Base-by-base conservation (phyloP, 2,113 vertebrate genomes). In the Nannobrachium achirus region DNA sequence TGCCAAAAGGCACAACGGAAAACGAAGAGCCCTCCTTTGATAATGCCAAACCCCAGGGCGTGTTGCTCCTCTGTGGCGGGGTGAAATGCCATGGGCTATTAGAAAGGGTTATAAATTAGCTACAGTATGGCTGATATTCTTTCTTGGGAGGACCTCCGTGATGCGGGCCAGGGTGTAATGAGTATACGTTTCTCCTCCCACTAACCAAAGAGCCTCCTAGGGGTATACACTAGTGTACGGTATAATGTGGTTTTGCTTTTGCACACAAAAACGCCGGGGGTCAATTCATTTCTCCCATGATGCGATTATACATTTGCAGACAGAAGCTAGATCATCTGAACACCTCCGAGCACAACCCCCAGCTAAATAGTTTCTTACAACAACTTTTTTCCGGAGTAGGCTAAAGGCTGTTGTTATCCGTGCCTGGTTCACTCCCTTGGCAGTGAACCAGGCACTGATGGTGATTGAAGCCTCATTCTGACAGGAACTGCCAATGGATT, bases 401-500 rank as follows among this genome's bases (percentile, higher is more conserved):
- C n/a, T n/a, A 69, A 83, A 71, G 61, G 63, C 71, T 75, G 57
- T 61, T 84, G 81, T 66, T 69, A 25, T 61, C 45, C 8, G 63
- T 65, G 75, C 63, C 61, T 81, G 75, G 64, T 84, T 81, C 74
- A n/a, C n/a, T n/a, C n/a, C n/a, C n/a, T n/a, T n/a, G n/a, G n/a
- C 53, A 50, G 60, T 73, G 67, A 63, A 49, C 56, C 56, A 11
- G 72, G 78, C 51, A 57, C 55, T 78, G 75, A 80, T 65, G 59
- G 63, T 78, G 71, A 84, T 82, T 68, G 80, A 81, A 77, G 62
- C 69, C 65, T 80, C 69, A 51, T 73, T 80, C 75, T 67, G 76
- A 75, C 82, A 80, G 78, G 82, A 76, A 80, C 71, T 80, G 78
- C 84, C 80, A 69, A 83, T 87, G 80, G 88, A 88, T 89, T 89